These are phyloP conservation scores for Hydriomena furcata DNA, from an alignment of 2,888 invertebrate species.

Conservation along the genomic window DNA sequence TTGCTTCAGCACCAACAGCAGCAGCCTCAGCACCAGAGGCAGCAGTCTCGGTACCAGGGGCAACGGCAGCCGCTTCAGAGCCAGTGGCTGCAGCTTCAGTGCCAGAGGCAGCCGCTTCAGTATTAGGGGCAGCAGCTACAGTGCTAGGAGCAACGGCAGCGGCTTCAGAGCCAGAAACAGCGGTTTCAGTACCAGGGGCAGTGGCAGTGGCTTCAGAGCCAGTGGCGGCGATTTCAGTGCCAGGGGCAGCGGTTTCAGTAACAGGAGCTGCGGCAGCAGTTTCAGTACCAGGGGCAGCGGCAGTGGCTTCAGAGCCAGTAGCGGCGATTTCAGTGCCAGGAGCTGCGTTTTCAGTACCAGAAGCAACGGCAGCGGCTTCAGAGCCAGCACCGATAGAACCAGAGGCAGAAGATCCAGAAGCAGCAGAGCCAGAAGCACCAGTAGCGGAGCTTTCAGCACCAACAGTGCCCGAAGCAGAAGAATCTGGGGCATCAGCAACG, in stretches of 20 bases:
- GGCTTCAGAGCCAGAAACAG: neutral
- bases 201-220: neutral
- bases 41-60: neutral
- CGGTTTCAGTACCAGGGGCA: conserved; percentile 7
- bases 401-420: conserved; percentile 1
- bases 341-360: neutral
- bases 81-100: conserved; percentile 10
- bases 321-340: neutral
- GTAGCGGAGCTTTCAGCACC: neutral
- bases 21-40: conserved; percentile 4
- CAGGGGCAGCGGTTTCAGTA: neutral
- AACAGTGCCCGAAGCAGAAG: neutral
- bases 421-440: conserved; percentile 2
- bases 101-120: neutral
- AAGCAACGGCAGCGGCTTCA: neutral
- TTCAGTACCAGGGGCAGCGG: neutral
- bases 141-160: neutral
- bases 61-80: neutral
- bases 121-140: neutral
- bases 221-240: neutral
- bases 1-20: neutral
- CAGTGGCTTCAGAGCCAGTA: neutral
- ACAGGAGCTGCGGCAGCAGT: neutral
- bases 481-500: neutral
- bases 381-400: neutral